These are phyloP conservation scores for Patella caerulea DNA, from an alignment of 2,888 invertebrate species.

Conservation along the genomic window DNA sequence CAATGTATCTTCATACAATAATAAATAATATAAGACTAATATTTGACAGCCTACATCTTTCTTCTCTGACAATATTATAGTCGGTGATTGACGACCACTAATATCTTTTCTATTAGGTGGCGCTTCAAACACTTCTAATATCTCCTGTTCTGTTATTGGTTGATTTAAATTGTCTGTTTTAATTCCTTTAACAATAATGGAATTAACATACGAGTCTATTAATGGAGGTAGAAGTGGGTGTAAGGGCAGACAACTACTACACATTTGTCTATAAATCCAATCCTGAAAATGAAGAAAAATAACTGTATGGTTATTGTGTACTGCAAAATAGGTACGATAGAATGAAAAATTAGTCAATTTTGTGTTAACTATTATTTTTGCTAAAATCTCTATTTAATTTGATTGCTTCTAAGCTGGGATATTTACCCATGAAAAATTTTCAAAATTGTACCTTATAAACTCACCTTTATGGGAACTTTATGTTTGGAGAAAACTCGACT, in stretches of 20 bases:
- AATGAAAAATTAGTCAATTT: too few species aligned
- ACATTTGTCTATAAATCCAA: slow-evolving; percentile 96
- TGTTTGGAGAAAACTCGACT: slow-evolving; percentile 95
- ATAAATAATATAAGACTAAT: slow-evolving; percentile 89
- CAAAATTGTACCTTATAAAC: not conserved
- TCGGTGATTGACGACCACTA: slow-evolving; percentile 9
- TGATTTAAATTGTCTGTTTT: slow-evolving; percentile 84
- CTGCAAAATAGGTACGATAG: too few species aligned
- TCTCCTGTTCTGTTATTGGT: slow-evolving; percentile 91
- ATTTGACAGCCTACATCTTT: slow-evolving; percentile 76
- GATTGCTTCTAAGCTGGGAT: too few species aligned
- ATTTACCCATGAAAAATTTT: too few species aligned
- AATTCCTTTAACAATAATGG: slow-evolving; percentile 78
- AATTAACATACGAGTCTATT: slow-evolving; percentile 95
- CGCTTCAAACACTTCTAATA: slow-evolving; percentile 74
- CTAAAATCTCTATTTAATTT: too few species aligned
- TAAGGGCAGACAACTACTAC: slow-evolving; percentile 88
- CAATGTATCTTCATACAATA: slow-evolving; percentile 92
- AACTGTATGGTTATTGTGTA: too few species aligned
- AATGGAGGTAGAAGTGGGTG: slow-evolving; percentile 94
- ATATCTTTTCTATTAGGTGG: slow-evolving; percentile 30
- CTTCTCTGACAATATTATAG: slow-evolving; percentile 2
- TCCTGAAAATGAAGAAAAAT: slow-evolving; percentile 54
- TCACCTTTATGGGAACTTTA: slow-evolving; percentile 90
- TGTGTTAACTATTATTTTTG: too few species aligned